These are phyloP conservation scores for Adelosebastes latens DNA, from an alignment of 2,797 vertebrate genomes.

Conservation along the genomic window DNA sequence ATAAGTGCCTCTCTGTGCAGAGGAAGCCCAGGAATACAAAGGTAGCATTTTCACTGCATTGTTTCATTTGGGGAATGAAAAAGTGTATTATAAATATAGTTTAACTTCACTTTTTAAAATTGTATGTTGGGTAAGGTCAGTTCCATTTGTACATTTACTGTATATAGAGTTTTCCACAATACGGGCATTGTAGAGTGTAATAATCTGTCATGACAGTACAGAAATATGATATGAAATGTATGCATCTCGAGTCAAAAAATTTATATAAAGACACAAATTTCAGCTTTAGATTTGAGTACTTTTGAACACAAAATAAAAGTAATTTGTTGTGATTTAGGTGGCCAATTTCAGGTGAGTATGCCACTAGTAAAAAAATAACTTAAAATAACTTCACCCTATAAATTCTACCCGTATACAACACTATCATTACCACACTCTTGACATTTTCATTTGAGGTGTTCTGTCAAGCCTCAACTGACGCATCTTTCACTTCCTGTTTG, in stretches of 20 bases:
- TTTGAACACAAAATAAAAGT: background rate
- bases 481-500: slow-evolving; percentile 55
- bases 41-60: background rate
- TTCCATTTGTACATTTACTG: background rate
- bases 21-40: background rate
- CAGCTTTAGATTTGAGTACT: background rate
- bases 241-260: background rate
- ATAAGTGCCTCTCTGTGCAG: background rate
- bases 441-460: slow-evolving; percentile 15
- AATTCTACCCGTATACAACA: background rate
- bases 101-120: background rate
- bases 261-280: background rate
- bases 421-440: background rate
- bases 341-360: background rate
- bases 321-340: background rate
- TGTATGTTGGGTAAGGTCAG: background rate
- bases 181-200: background rate
- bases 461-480: slow-evolving; percentile 12
- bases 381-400: background rate
- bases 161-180: background rate
- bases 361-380: background rate
- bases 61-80: background rate
- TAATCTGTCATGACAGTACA: background rate
- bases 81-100: background rate
- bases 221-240: background rate